Evolutionary conservation across 2,797 vertebrate species (phyloP).

Genomic region (Falco columbarius): DNA sequence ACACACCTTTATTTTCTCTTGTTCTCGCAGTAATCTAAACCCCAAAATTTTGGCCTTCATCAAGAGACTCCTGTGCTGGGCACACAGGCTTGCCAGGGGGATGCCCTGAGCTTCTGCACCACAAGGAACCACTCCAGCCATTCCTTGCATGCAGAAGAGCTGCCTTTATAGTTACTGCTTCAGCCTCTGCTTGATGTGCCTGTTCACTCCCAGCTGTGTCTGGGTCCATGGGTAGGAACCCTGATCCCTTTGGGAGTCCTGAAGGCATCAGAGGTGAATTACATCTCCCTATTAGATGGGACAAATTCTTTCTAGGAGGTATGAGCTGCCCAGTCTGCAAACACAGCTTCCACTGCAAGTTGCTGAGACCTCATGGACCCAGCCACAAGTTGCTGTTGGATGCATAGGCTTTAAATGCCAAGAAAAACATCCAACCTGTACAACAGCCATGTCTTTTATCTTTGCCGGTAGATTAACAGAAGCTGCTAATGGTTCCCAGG

Average conservation of each 20-base stretch:
- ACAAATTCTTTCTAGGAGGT: background rate
- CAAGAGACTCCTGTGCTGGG: background rate
- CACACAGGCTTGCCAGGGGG: background rate
- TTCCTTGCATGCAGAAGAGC: background rate
- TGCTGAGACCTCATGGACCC: background rate
- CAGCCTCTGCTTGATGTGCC: background rate
- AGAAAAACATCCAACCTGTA: background rate
- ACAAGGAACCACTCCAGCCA: fast-evolving
- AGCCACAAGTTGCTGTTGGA: background rate
- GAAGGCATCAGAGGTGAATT: background rate
- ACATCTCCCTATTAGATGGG: background rate
- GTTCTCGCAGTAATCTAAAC: background rate
- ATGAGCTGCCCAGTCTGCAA: background rate
- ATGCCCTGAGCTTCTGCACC: background rate
- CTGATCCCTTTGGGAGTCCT: background rate
- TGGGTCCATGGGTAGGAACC: background rate
- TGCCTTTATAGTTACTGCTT: background rate
- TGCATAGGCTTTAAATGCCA: background rate
- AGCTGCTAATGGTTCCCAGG: background rate
- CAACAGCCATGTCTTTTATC: background rate
- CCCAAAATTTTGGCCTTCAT: background rate
- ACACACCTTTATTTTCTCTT: background rate
- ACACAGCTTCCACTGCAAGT: background rate
- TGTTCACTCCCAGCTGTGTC: background rate
- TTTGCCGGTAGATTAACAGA: background rate